Percentiles rank a stretch among this genome's conserved stretches.
phyloP scores from a whole-genome alignment of 2,113 vertebrate genomes.

The Sterrhoptilus dennistouni region DNA sequence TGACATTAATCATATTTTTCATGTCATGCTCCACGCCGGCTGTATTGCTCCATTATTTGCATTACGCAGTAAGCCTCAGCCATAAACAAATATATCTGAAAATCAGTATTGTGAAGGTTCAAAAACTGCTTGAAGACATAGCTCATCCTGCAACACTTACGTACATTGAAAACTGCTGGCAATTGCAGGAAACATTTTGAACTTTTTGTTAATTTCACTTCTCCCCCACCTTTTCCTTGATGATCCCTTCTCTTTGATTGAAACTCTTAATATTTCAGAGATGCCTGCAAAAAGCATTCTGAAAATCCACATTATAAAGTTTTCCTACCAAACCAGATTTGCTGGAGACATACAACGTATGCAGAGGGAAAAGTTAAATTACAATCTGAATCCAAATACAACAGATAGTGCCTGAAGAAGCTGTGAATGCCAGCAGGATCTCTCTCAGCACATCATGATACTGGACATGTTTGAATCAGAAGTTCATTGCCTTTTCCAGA shows the following conservation, averaged over 20 bases:
- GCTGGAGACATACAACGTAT: not conserved
- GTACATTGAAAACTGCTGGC: not conserved
- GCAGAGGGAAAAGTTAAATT: not conserved
- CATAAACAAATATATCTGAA: slow-evolving; percentile 50
- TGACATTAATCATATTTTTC: slow-evolving; percentile 51
- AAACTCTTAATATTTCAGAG: not conserved
- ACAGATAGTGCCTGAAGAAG: not conserved
- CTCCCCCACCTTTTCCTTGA: not conserved
- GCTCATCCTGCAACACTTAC: not conserved
- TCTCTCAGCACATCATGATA: not conserved
- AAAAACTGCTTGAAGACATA: slow-evolving; percentile 31
- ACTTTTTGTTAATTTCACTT: not conserved
- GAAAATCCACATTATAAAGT: not conserved
- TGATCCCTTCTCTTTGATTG: not conserved
- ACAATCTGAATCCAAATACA: not conserved
- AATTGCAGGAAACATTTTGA: slow-evolving; percentile 17
- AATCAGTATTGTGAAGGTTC: slow-evolving; percentile 27
- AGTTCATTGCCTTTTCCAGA: not conserved
- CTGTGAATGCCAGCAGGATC: not conserved
- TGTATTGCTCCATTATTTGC: slow-evolving; percentile 21
- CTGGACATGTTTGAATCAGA: not conserved
- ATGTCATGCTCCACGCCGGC: slow-evolving; percentile 52
- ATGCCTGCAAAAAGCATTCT: not conserved
- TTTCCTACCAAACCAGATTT: not conserved
- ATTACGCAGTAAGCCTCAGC: slow-evolving; percentile 19